Conservation (phyloP, 37 sponge, comb jelly and placozoan species). For the Chondrosia reniformis region DNA sequence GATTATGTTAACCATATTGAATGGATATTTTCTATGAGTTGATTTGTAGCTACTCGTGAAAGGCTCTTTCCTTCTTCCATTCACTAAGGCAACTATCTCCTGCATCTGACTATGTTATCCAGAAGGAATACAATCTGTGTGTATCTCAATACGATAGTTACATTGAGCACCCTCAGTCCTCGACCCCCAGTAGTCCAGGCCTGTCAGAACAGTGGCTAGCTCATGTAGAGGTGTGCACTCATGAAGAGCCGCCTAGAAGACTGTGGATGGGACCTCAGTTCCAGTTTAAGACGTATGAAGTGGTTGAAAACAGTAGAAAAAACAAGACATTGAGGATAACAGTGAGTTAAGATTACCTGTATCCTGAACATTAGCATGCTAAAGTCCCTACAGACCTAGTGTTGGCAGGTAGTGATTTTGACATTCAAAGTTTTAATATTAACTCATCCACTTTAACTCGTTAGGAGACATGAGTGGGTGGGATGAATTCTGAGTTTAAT, state of each 20-base stretch:
- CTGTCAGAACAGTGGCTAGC: slow-evolving; percentile 67
- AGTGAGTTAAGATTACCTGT: too few relatives aligned
- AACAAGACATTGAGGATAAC: too few relatives aligned
- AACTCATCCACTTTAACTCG: too few relatives aligned
- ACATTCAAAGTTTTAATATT: too few relatives aligned
- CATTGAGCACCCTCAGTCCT: too few relatives aligned
- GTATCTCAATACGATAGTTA: neutral
- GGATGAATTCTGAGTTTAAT: too few relatives aligned
- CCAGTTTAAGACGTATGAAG: slow-evolving; percentile 66
- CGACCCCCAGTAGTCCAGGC: neutral
- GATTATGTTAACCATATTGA: slow-evolving; percentile 28
- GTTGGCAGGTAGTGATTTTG: too few relatives aligned
- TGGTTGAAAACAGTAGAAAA: neutral
- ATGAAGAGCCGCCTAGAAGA: slow-evolving; percentile 83
- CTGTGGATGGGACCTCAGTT: slow-evolving; percentile 99
- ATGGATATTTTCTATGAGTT: neutral
- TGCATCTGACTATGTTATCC: neutral
- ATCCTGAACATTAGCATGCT: too few relatives aligned
- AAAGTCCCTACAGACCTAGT: too few relatives aligned
- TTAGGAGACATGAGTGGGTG: too few relatives aligned
- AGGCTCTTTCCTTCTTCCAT: neutral
- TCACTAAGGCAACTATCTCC: neutral
- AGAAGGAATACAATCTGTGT: neutral
- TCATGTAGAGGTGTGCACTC: slow-evolving; percentile 85
- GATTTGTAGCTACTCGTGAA: neutral